Evolutionary conservation across 1,140 invertebrate genomes (phyloP).

Genomic region (Caenorhabditis elegans): DNA sequence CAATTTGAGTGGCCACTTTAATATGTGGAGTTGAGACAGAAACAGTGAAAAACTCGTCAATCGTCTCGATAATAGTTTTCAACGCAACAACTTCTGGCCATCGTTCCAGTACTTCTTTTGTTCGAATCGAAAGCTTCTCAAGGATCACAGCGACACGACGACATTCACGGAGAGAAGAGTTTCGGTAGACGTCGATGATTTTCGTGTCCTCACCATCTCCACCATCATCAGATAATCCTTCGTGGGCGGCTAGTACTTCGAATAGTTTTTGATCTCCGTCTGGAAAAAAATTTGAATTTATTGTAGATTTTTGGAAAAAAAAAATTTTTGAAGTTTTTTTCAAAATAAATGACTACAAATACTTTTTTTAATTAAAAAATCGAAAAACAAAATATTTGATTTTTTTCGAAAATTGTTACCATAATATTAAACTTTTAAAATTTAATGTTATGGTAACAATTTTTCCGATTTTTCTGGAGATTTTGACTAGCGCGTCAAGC

Average conservation of each 20-base stretch:
- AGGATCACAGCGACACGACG: constrained; percentile 74
- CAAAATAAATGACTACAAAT: too few species aligned
- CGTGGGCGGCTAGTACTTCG: background rate
- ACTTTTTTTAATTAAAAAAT: too few species aligned
- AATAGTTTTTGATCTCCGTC: constrained; percentile 10
- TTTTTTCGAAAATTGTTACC: too few species aligned
- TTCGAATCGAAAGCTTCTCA: constrained; percentile 85
- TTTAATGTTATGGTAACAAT: too few species aligned
- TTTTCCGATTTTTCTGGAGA: too few species aligned
- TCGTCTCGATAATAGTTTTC: constrained; percentile 72
- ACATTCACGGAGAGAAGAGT: constrained; percentile 74
- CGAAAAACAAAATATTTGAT: too few species aligned
- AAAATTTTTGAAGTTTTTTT: too few species aligned
- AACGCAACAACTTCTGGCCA: constrained; percentile 71
- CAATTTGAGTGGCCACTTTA: constrained; percentile 75
- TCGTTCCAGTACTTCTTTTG: constrained; percentile 17
- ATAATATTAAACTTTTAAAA: too few species aligned
- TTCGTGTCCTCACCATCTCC: constrained; percentile 80
- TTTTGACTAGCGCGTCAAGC: too few species aligned
- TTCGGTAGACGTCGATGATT: constrained; percentile 70
- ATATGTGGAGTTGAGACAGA: constrained; percentile 20
- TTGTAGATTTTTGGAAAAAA: too few species aligned
- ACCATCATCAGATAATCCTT: constrained; percentile 52
- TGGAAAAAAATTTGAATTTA: background rate
- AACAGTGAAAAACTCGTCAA: constrained; percentile 60